phyloP scores from a whole-genome alignment of 2,113 vertebrate species.

The Crotalus viridis region DNA sequence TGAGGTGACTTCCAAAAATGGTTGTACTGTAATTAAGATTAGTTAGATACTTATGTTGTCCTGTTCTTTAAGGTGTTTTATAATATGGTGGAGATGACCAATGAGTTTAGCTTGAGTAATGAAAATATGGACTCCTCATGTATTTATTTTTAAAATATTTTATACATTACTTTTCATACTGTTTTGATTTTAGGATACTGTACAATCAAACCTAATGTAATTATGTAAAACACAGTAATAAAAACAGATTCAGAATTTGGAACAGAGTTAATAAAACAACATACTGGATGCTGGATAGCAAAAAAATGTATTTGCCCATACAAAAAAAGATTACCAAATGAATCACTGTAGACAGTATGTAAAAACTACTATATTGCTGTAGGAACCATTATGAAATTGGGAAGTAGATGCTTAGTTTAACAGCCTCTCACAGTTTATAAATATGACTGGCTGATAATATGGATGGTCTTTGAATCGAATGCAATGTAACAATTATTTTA shows the following conservation, averaged over 20 bases:
- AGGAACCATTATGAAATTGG: neutral
- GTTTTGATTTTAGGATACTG: neutral
- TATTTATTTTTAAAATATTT: neutral
- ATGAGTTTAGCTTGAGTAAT: neutral
- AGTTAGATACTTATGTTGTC: neutral
- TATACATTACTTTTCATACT: neutral
- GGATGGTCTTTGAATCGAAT: neutral
- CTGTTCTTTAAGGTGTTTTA: neutral
- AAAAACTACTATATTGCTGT: neutral
- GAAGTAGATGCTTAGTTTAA: neutral
- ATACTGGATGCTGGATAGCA: neutral
- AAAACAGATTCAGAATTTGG: neutral
- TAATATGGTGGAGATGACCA: neutral
- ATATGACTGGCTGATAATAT: neutral
- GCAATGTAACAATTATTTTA: neutral
- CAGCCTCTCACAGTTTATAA: neutral
- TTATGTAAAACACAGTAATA: neutral
- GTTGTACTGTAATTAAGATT: neutral
- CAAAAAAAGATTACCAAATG: neutral
- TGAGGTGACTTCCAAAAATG: neutral
- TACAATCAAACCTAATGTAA: neutral
- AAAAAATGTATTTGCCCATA: neutral
- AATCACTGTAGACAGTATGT: neutral
- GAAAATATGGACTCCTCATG: neutral
- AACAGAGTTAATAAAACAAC: neutral